Conservation (phyloP, 2,888 invertebrate genomes). For the Leistus spinibarbis region DNA sequence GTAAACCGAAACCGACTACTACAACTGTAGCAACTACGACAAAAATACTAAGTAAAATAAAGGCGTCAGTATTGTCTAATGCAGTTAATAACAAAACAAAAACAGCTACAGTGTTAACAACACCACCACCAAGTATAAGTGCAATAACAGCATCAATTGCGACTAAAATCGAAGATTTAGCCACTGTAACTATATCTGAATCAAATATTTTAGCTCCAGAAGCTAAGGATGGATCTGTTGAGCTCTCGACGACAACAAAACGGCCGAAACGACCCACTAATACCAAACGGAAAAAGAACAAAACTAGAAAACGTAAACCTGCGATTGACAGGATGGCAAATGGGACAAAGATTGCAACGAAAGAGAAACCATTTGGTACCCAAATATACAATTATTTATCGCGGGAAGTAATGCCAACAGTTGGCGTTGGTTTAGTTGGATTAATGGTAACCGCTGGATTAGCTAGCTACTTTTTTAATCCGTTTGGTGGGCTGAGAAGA, state of each 20-base stretch:
- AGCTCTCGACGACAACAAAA: conserved; percentile 53
- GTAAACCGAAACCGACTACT: conserved; percentile 51
- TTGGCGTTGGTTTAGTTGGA: conserved; percentile 78
- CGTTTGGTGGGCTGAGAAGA: conserved; percentile 70
- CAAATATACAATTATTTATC: conserved; percentile 79
- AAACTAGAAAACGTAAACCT: conserved; percentile 67
- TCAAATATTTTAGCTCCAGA: conserved; percentile 45
- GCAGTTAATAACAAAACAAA: conserved; percentile 60
- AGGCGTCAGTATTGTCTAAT: conserved; percentile 65
- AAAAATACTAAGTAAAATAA: conserved; percentile 61
- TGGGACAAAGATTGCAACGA: conserved; percentile 47
- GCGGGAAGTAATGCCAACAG: conserved; percentile 80
- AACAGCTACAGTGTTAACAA: conserved; percentile 33
- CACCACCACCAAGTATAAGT: conserved; percentile 29
- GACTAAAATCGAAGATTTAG: conserved; percentile 33
- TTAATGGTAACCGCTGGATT: conserved; percentile 75
- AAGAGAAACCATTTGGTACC: conserved; percentile 69
- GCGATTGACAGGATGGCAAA: conserved; percentile 47
- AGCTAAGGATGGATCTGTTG: conserved; percentile 54
- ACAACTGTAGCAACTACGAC: conserved; percentile 57
- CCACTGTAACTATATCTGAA: conserved; percentile 37
- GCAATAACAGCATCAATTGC: conserved; percentile 9
- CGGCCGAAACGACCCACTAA: conserved; percentile 45
- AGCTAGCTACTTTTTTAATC: conserved; percentile 78
- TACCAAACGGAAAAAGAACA: conserved; percentile 65